phyloP scores from a whole-genome alignment of 2,797 vertebrate species.

The Gallirallus australis region DNA sequence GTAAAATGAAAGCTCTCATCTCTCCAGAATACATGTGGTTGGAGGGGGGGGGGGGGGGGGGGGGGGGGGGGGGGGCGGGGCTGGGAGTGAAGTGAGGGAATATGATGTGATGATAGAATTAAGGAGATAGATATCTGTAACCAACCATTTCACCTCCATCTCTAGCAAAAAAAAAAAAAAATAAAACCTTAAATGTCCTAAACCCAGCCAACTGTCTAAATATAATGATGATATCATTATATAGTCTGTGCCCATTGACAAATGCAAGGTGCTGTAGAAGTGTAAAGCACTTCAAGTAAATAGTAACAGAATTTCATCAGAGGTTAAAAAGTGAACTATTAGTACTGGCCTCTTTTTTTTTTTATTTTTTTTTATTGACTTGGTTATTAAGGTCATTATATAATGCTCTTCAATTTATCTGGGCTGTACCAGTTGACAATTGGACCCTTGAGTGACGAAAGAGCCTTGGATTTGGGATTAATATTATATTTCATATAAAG shows the following conservation, averaged over 20 bases:
- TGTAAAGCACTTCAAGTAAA: slow-evolving; percentile 15
- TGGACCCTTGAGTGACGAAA: neutral
- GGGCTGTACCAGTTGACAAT: neutral
- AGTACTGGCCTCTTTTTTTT: neutral
- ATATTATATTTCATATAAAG: neutral
- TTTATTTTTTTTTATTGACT: neutral
- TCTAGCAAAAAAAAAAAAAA: neutral
- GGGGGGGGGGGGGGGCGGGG: neutral
- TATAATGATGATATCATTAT: slow-evolving; percentile 6
- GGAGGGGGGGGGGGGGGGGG: too few relatives aligned
- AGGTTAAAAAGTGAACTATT: neutral
- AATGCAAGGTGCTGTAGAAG: neutral
- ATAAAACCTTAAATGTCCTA: neutral
- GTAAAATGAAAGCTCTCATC: neutral
- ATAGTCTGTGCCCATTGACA: neutral
- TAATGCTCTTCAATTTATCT: neutral
- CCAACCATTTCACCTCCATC: neutral
- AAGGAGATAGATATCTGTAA: neutral
- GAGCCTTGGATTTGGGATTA: neutral
- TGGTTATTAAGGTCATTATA: neutral
- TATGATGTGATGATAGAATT: neutral
- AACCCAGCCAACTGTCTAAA: neutral
- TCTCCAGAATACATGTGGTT: neutral
- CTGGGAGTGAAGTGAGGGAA: neutral
- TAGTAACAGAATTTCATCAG: slow-evolving; percentile 8